Evolutionary conservation across 2,797 vertebrate species (phyloP).

Genomic region (Tadarida brasiliensis): DNA sequence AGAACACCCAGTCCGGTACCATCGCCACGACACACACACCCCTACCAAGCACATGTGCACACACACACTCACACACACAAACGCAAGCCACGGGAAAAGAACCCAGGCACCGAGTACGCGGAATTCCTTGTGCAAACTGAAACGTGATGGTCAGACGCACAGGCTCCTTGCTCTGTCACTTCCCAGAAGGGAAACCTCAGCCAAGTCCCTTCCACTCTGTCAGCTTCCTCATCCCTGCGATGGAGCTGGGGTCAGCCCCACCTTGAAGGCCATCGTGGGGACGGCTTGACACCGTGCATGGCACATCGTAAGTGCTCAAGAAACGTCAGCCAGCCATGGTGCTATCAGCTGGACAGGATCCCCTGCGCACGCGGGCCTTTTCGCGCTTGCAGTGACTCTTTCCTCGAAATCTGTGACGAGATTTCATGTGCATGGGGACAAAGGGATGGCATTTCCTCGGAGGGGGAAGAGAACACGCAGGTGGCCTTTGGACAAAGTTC

Average conservation of each 20-base stretch:
- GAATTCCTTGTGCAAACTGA: neutral
- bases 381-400: neutral
- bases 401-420: neutral
- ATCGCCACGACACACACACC: neutral
- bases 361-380: neutral
- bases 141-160: accelerated
- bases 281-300: accelerated
- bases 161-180: neutral
- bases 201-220: neutral
- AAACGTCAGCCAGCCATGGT: accelerated
- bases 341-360: neutral
- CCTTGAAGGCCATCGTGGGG: neutral
- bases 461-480: neutral
- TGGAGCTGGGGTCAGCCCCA: accelerated
- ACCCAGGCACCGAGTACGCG: accelerated
- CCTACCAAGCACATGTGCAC: neutral
- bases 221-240: neutral
- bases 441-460: neutral
- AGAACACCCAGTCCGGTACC: neutral
- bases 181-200: neutral
- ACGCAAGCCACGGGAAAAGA: neutral
- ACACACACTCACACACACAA: neutral
- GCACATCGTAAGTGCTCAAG: neutral
- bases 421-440: neutral
- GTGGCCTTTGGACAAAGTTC: neutral